Conservation (phyloP, 2,113 vertebrate species). For the Litocranius walleri region DNA sequence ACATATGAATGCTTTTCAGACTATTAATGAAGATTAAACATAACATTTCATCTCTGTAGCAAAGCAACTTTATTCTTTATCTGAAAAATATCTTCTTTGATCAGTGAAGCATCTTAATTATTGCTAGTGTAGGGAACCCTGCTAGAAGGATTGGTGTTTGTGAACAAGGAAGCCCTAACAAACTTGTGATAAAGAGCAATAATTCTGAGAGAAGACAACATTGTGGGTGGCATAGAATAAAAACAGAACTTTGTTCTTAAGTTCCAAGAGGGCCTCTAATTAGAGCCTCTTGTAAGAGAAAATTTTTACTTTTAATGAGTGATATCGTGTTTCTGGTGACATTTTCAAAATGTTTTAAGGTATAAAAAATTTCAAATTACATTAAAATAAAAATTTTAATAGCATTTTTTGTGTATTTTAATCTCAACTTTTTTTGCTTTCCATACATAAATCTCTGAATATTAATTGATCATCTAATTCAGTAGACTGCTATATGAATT, state of each 20-base stretch:
- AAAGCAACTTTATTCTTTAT: slow-evolving; percentile 1
- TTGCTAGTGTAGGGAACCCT: not conserved
- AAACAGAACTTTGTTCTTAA: not conserved
- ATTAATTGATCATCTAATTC: not conserved
- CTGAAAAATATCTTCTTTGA: slow-evolving; percentile 4
- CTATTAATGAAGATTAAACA: not conserved
- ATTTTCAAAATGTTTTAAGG: not conserved
- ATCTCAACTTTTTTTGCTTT: not conserved
- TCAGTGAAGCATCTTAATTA: not conserved
- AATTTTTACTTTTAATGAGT: not conserved
- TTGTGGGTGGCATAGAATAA: not conserved
- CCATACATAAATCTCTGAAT: not conserved
- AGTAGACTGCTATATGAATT: not conserved
- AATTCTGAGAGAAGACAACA: not conserved
- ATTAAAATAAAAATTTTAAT: not conserved
- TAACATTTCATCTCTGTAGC: not conserved
- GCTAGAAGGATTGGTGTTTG: not conserved
- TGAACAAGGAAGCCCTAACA: not conserved
- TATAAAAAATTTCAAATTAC: not conserved
- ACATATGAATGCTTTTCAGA: not conserved
- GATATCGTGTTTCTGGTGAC: not conserved
- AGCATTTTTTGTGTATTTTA: slow-evolving; percentile 11
- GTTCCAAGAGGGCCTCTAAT: slow-evolving; percentile 1
- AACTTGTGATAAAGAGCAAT: not conserved
- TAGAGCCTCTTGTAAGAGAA: slow-evolving; percentile 11